Conservation (phyloP, 2,113 vertebrate genomes). For the Phylloscopus trochilus region DNA sequence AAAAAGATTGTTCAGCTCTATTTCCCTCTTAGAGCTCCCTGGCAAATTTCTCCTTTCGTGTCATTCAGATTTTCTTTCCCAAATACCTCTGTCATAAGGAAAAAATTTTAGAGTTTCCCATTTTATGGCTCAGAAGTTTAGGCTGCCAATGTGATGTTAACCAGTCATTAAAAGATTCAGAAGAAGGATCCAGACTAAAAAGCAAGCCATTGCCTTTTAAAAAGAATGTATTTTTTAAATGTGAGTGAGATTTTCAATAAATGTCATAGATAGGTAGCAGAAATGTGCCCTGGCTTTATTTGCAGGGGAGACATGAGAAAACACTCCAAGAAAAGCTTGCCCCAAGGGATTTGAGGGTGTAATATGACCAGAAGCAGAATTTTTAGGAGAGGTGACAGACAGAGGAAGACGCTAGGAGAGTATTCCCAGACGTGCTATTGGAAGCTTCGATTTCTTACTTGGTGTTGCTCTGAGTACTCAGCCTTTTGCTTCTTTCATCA, state of each 20-base stretch:
- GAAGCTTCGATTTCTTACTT: not conserved
- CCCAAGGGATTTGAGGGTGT: not conserved
- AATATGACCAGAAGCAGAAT: constrained; percentile 44
- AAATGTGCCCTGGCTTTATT: not conserved
- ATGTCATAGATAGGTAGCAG: not conserved
- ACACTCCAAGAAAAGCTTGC: not conserved
- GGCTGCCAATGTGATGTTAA: constrained; percentile 27
- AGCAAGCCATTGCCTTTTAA: not conserved
- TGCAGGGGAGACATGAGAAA: not conserved
- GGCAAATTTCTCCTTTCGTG: constrained; percentile 14
- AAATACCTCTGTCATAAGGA: constrained; percentile 51
- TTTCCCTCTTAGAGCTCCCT: constrained; percentile 27
- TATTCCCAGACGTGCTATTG: not conserved
- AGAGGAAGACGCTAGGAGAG: not conserved
- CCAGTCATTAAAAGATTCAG: not conserved
- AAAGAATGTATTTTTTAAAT: not conserved
- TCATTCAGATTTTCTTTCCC: constrained; percentile 34
- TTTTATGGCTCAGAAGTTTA: constrained; percentile 10
- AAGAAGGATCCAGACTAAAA: not conserved
- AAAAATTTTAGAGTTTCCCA: constrained; percentile 34
- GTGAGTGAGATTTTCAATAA: not conserved
- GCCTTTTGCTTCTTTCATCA: not conserved
- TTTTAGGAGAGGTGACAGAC: not conserved
- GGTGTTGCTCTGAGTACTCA: not conserved
- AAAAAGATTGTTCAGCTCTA: constrained; percentile 55